Percentiles rank a stretch among this genome's conserved stretches.
Evolutionary conservation across 2,797 vertebrate species (phyloP).

Genomic region (Gastrophryne carolinensis): DNA sequence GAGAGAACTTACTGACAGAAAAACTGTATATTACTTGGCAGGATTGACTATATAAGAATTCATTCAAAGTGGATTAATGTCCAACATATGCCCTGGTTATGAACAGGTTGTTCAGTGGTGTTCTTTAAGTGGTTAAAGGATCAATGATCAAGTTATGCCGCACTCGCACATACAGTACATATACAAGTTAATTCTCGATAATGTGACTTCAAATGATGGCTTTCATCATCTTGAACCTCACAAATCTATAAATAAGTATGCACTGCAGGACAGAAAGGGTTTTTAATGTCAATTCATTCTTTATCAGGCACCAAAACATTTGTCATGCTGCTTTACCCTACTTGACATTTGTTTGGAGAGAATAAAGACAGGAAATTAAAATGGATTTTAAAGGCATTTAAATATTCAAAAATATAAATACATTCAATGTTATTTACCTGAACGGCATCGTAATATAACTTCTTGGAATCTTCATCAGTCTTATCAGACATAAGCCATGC

Average conservation of each 20-base stretch:
- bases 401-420: slow-evolving; percentile 51
- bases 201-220: background rate
- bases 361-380: background rate
- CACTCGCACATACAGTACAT: background rate
- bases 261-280: background rate
- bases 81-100: too few species aligned
- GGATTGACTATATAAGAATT: too few species aligned
- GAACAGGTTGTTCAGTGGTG: too few species aligned
- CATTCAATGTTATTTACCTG: slow-evolving; percentile 78
- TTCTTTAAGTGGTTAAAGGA: too few species aligned
- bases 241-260: too few species aligned
- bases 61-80: too few species aligned
- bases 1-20: too few species aligned
- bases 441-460: slow-evolving; percentile 93
- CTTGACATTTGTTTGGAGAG: background rate
- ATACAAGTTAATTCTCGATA: background rate
- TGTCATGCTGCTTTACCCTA: background rate
- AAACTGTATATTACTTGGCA: too few species aligned
- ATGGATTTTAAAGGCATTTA: too few species aligned
- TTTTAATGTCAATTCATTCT: too few species aligned
- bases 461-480: slow-evolving; percentile 90
- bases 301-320: background rate
- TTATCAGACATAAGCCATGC: slow-evolving; percentile 97
- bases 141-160: too few species aligned
- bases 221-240: background rate